Base-by-base conservation (phyloP, 2,113 vertebrate species). In the Mastomys coucha region DNA sequence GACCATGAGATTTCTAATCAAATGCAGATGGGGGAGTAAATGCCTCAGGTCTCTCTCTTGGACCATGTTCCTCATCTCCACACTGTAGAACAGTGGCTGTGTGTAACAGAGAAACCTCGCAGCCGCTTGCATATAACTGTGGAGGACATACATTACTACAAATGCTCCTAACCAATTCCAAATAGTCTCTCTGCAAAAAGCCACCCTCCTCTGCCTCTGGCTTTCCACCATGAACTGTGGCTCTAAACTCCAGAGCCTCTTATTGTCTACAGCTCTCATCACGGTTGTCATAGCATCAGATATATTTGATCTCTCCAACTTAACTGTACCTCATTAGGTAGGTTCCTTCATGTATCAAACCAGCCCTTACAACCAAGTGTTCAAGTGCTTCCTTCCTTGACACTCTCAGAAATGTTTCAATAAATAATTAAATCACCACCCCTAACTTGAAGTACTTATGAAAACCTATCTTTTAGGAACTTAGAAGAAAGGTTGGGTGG, bases 351-450 rank as follows among this genome's bases (percentile, higher is more conserved):
- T 67, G 31, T 89, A 49, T 11, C 31, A 33, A 33, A 53, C 24
- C 7, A 88, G n/a, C 39, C 28, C 36, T 77, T 49, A 26, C 33
- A 81, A 81, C 42, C 16, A 88, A 16, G 0, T 49, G 19, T 82
- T 92, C 60, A 85, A 88, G 28, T 80, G 49, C 7, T 63, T 93
- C 58, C 12, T 58, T 95, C 65, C 12, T 45, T 81, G 67, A 85
- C 42, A 56, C 51, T 36, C 67, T 97, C 93, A 82, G 56, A 96
- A 94, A 77, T 82, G 51, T 36, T 86, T 28, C 36, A 42, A 75
- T 65, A 87, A 24, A 76, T 3, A 65, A 58, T 42, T 63, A 82
- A 92, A 85, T 76, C 73, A 80, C 65, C 28, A 82, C 13, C 13
- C 11, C 60, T 63, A 69, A 85, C 69, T 96, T 70, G 36, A 94